These are phyloP conservation scores for Molossus alvarezi DNA, from an alignment of 2,797 vertebrate species.

Conservation along the genomic window DNA sequence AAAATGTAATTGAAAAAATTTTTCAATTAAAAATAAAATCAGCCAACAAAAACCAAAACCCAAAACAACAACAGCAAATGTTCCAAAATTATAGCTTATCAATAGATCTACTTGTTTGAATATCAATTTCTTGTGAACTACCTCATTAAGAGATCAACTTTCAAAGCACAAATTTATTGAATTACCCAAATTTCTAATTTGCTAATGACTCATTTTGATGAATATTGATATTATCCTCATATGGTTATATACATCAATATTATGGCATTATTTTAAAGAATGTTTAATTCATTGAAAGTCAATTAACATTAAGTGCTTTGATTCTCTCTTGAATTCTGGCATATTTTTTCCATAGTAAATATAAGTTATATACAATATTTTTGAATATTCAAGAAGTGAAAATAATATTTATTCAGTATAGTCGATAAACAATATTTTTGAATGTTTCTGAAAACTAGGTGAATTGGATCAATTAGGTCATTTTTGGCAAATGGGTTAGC, in stretches of 20 bases:
- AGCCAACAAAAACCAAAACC: neutral
- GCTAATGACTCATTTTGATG: neutral
- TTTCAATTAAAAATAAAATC: neutral
- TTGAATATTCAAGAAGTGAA: constrained; percentile 21
- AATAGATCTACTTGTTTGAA: neutral
- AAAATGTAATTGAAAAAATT: neutral
- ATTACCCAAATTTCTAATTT: constrained; percentile 5
- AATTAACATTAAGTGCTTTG: neutral
- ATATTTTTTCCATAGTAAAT: constrained; percentile 48
- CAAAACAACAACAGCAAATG: neutral
- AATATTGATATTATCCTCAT: constrained; percentile 36
- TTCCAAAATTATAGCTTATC: constrained; percentile 12
- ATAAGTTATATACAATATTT: neutral
- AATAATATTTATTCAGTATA: neutral
- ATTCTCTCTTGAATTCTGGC: neutral
- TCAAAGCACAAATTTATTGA: constrained; percentile 19
- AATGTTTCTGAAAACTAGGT: neutral
- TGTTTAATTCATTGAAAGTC: neutral
- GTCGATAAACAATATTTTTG: neutral
- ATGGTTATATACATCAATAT: neutral
- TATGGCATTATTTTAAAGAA: neutral
- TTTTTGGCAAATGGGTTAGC: neutral
- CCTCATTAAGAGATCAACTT: neutral
- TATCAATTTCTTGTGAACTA: constrained; percentile 39
- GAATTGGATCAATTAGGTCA: constrained; percentile 32